These are phyloP conservation scores for Adoxophyes honmai DNA, from an alignment of 1,140 invertebrate genomes.

Conservation along the genomic window DNA sequence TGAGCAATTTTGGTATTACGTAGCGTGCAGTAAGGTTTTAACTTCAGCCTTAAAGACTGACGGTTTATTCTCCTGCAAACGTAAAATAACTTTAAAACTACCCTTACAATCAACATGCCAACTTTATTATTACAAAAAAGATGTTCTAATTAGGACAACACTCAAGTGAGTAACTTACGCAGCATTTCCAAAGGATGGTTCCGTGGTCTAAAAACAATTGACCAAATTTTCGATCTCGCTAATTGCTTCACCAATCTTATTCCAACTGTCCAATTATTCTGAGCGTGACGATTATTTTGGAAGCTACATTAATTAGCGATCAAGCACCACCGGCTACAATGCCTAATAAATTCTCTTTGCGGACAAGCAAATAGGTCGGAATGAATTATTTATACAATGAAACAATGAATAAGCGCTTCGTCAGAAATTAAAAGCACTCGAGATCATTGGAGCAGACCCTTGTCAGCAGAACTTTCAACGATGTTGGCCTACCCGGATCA, in stretches of 20 bases:
- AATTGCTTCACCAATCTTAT: constrained; percentile 1
- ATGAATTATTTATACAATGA: constrained; percentile 25
- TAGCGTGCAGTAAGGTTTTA: constrained; percentile 29
- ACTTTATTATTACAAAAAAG: no score
- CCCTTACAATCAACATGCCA: no score
- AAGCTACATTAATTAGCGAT: constrained; percentile 9
- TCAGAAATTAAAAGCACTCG: constrained; percentile 39
- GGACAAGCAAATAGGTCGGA: constrained; percentile 15
- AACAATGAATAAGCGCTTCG: constrained; percentile 31
- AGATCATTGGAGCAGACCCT: constrained; percentile 36
- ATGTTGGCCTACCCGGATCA: constrained; percentile 31
- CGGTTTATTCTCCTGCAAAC: no score
- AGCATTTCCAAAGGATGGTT: no score
- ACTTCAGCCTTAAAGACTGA: not conserved
- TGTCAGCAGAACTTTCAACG: constrained; percentile 32
- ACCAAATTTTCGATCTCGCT: not conserved
- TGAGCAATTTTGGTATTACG: constrained; percentile 53
- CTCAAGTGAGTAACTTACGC: no score
- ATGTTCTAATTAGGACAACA: no score
- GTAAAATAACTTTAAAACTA: no score
- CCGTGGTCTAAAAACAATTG: not conserved
- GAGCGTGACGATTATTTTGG: not conserved
- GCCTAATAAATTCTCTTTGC: constrained; percentile 17
- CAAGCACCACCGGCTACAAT: constrained; percentile 10
- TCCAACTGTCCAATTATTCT: constrained; percentile 8